Evolutionary conservation across 2,888 invertebrate genomes (phyloP).

Genomic region (Hyposoter didymator): DNA sequence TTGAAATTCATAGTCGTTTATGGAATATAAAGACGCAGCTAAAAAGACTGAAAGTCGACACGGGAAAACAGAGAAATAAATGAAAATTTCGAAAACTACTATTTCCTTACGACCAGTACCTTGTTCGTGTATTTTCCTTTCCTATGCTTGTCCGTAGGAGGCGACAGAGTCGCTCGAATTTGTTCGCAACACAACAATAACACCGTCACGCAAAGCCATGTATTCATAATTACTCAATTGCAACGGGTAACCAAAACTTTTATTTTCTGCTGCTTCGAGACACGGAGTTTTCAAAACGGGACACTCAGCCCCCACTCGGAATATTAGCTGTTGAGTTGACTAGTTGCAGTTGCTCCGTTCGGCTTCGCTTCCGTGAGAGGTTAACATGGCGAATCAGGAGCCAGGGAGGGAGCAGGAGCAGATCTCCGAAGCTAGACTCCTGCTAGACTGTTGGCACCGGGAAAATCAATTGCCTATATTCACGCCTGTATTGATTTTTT

Average conservation of each 20-base stretch:
- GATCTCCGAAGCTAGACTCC: too few relatives aligned
- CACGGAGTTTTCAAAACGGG: neutral
- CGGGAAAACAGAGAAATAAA: neutral
- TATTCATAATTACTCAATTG: conserved; percentile 66
- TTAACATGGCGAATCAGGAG: neutral
- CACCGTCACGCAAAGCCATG: conserved; percentile 60
- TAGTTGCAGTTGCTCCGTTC: neutral
- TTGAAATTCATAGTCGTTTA: neutral
- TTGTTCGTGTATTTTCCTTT: conserved; percentile 68
- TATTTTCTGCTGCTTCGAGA: neutral
- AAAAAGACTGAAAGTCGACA: neutral
- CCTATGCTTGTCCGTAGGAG: conserved; percentile 68
- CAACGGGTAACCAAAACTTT: conserved; percentile 21
- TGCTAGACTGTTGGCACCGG: too few relatives aligned
- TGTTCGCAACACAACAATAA: conserved; percentile 62
- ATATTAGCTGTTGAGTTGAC: neutral
- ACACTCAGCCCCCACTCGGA: neutral
- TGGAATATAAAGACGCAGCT: neutral
- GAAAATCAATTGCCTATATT: too few relatives aligned
- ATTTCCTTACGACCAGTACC: conserved; percentile 40
- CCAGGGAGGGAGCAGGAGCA: too few relatives aligned
- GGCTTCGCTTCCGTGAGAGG: neutral
- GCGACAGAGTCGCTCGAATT: conserved; percentile 70
- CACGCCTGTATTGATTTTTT: too few relatives aligned
- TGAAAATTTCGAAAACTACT: neutral